These are phyloP conservation scores for Propithecus deckenii DNA, from an alignment of 2,797 vertebrate genomes.

Conservation along the genomic window DNA sequence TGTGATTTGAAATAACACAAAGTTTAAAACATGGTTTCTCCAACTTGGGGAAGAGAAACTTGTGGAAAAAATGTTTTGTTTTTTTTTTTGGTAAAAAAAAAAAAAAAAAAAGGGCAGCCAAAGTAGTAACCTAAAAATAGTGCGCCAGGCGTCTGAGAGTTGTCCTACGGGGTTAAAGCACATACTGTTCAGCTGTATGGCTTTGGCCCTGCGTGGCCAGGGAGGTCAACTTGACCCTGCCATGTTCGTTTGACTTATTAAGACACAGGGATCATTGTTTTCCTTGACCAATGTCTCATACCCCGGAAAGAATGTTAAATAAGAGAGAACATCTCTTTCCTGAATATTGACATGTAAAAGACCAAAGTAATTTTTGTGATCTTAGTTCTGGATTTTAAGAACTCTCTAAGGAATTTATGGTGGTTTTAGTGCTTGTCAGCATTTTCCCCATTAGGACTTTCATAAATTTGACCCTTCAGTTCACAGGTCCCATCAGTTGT, in stretches of 20 bases:
- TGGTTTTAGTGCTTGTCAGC: slow-evolving; percentile 1
- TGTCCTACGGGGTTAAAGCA: neutral
- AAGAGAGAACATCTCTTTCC: neutral
- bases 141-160: neutral
- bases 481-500: neutral
- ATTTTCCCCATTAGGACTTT: neutral
- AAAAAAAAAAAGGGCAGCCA: slow-evolving; percentile 21
- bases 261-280: slow-evolving; percentile 36
- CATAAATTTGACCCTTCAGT: neutral
- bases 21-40: slow-evolving; percentile 29
- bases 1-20: slow-evolving; percentile 56
- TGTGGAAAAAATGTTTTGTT: neutral
- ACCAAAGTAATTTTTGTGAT: slow-evolving; percentile 16
- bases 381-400: slow-evolving; percentile 29
- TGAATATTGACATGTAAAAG: neutral
- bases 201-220: neutral
- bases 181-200: neutral
- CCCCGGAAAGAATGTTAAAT: neutral
- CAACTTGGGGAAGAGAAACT: slow-evolving; percentile 3
- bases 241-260: neutral
- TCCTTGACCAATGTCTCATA: neutral
- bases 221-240: slow-evolving; percentile 59
- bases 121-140: slow-evolving; percentile 60
- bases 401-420: neutral
- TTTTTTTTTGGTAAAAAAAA: too few species aligned